A percentile compares a stretch with the other conserved stretches of the same genome.
Evolutionary conservation across 2,888 invertebrate genomes (phyloP).

Genomic region (Ceratothoa steindachneri): DNA sequence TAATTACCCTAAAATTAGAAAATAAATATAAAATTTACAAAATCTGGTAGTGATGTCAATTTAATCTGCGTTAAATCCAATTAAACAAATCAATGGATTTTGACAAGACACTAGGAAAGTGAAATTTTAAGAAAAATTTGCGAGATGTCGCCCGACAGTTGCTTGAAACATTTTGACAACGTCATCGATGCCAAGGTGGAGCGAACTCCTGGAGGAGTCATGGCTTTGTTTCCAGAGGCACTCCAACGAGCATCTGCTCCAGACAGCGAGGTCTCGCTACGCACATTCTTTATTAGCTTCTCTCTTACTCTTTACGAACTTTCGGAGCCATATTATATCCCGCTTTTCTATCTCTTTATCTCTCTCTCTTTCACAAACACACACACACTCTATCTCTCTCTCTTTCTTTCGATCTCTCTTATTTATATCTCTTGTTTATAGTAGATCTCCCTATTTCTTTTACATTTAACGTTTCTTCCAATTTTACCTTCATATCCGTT

Average conservation of each 20-base stretch:
- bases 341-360: slow-evolving; percentile 6
- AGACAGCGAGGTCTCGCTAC: background rate
- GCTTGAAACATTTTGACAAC: slow-evolving; percentile 9
- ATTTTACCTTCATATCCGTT: background rate
- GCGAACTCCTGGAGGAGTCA: slow-evolving; percentile 7
- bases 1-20: background rate
- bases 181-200: background rate
- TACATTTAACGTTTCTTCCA: background rate
- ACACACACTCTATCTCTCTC: background rate
- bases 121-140: slow-evolving; percentile 3
- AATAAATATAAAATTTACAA: background rate
- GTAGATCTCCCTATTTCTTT: too few species aligned
- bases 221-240: background rate
- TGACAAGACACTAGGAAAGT: background rate
- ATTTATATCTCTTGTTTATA: too few species aligned
- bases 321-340: too few species aligned
- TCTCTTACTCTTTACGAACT: background rate
- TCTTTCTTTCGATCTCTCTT: too few species aligned
- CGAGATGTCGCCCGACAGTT: slow-evolving; percentile 5
- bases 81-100: slow-evolving; percentile 8
- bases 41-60: background rate
- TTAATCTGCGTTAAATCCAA: background rate
- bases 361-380: background rate
- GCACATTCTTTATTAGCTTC: background rate
- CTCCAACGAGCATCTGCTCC: background rate